A percentile compares a stretch with the other conserved stretches of the same genome.
These are phyloP conservation scores for Drosophila hamatofila DNA, from an alignment of 2,888 invertebrate genomes.

Conservation along the genomic window DNA sequence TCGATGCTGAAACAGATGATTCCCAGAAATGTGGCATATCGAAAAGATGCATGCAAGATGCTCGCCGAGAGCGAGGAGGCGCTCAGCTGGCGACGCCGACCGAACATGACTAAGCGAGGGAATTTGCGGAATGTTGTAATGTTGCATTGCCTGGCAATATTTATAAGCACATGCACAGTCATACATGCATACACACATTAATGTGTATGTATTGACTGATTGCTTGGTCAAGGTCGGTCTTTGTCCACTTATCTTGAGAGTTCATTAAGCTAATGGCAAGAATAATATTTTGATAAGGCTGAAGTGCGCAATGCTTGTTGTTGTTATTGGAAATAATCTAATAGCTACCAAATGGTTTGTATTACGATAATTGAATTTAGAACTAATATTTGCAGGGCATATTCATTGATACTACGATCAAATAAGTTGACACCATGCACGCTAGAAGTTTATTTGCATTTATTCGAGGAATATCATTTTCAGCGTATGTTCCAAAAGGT, in stretches of 20 bases:
- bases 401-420: constrained; percentile 15
- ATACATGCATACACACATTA: background rate
- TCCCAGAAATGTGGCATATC: constrained; percentile 56
- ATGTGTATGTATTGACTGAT: constrained; percentile 30
- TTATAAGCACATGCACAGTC: constrained; percentile 29
- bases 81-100: constrained; percentile 28
- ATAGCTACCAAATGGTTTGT: background rate
- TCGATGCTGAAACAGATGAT: constrained; percentile 51
- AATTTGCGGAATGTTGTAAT: constrained; percentile 15
- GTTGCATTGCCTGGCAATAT: constrained; percentile 21
- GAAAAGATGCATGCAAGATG: constrained; percentile 39
- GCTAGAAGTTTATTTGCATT: background rate
- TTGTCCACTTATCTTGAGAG: constrained; percentile 25
- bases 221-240: constrained; percentile 42
- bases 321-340: constrained; percentile 3
- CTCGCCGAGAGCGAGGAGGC: constrained; percentile 40
- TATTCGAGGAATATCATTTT: background rate
- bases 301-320: too few relatives aligned
- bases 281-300: constrained; percentile 40
- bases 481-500: background rate
- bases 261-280: constrained; percentile 59
- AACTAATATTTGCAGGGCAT: constrained; percentile 32
- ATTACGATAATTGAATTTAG: constrained; percentile 13
- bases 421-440: background rate
- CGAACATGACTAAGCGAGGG: constrained; percentile 60